Evolutionary conservation across 2,888 invertebrate genomes (phyloP).

Genomic region (Andrena dorsata): DNA sequence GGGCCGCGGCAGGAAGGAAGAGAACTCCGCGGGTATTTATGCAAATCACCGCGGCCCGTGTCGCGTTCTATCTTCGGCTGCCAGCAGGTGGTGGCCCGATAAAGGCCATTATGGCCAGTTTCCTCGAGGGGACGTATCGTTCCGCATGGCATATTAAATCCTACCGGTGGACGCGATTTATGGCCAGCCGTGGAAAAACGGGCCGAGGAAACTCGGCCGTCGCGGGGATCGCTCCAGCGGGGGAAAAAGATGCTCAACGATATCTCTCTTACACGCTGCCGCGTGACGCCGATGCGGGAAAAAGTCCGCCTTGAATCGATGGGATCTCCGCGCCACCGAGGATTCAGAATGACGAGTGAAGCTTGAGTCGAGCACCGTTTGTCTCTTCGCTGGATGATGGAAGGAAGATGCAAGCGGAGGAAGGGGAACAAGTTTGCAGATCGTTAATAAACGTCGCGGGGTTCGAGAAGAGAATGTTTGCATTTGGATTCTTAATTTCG

Average conservation of each 20-base stretch:
- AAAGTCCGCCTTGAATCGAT: slow-evolving; percentile 14
- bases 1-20: slow-evolving; percentile 3
- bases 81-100: slow-evolving; percentile 51
- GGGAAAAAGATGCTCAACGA: background rate
- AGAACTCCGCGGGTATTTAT: slow-evolving; percentile 43
- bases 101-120: slow-evolving; percentile 40
- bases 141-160: slow-evolving; percentile 28
- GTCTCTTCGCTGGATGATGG: background rate
- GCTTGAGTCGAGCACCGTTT: background rate
- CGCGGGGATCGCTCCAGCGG: background rate
- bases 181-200: background rate
- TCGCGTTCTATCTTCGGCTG: slow-evolving; percentile 49
- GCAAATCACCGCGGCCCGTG: slow-evolving; percentile 47
- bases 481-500: no score
- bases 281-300: slow-evolving; percentile 10
- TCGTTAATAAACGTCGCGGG: no score
- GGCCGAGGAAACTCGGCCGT: background rate
- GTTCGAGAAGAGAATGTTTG: no score
- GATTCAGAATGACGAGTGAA: background rate
- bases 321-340: background rate
- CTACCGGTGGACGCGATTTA: slow-evolving; percentile 20
- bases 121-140: slow-evolving; percentile 23
- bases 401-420: no score
- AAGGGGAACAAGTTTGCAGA: no score
- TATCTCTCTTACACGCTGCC: background rate